Conservation (phyloP, 1,140 invertebrate genomes). For the Doryteuthis pealeii region DNA sequence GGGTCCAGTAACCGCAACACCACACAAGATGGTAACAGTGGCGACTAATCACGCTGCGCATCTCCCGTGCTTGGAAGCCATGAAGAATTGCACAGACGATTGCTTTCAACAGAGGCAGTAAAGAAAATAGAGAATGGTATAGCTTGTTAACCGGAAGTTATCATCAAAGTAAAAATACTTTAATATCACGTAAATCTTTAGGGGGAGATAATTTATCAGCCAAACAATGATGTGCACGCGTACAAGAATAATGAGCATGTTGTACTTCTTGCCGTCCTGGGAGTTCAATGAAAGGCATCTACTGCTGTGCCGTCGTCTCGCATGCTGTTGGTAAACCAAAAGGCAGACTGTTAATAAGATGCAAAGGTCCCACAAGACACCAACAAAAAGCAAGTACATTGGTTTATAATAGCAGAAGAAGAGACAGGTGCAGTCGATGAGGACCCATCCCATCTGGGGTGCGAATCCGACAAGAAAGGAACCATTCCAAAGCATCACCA, state of each 20-base stretch:
- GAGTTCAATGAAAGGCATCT: constrained; percentile 25
- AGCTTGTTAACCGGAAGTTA: background rate
- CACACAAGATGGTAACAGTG: background rate
- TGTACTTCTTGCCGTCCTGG: constrained; percentile 33
- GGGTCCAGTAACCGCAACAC: background rate
- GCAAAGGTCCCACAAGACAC: constrained; percentile 23
- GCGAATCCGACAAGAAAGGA: constrained; percentile 50
- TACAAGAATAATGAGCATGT: constrained; percentile 26
- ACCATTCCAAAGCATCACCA: constrained; percentile 46
- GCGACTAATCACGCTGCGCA: constrained; percentile 26
- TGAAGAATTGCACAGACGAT: constrained; percentile 33
- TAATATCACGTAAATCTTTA: constrained; percentile 28
- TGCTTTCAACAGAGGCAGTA: constrained; percentile 33
- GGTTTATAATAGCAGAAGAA: constrained; percentile 38
- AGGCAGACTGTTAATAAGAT: constrained; percentile 22
- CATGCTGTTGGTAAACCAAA: constrained; percentile 20
- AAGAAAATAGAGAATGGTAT: constrained; percentile 34
- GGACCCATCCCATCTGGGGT: constrained; percentile 45
- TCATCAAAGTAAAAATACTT: constrained; percentile 22
- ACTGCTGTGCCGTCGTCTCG: constrained; percentile 15
- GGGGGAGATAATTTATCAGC: constrained; percentile 33
- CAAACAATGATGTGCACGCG: constrained; percentile 32
- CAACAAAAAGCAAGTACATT: constrained; percentile 33
- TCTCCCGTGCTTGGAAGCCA: constrained; percentile 31
- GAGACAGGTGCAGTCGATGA: constrained; percentile 19